Percentiles rank a stretch among this genome's conserved stretches.
Evolutionary conservation across 2,797 vertebrate genomes (phyloP).

Genomic region (Clarias platycephalus): DNA sequence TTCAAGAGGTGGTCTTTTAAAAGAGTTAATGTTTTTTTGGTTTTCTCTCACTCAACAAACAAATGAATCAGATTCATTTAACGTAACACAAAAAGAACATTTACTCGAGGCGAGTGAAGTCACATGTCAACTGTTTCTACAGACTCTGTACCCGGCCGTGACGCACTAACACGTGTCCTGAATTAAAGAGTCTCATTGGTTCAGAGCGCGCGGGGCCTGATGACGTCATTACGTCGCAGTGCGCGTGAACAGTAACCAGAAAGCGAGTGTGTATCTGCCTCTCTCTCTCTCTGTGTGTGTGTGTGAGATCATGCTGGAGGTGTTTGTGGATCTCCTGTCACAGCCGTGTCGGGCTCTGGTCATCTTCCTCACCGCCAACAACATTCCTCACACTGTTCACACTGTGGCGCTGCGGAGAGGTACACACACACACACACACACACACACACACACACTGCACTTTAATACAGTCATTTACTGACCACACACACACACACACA

Average conservation of each 20-base stretch:
- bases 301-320: constrained; percentile 47
- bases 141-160: too few species aligned
- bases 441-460: too few species aligned
- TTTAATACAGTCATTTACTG: background rate
- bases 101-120: too few species aligned
- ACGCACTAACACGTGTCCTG: too few species aligned
- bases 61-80: too few species aligned
- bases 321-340: constrained; percentile 72
- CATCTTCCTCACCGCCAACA: constrained; percentile 65
- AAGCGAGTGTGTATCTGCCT: background rate
- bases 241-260: background rate
- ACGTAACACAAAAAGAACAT: too few species aligned
- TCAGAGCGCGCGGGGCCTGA: background rate
- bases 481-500: background rate
- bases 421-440: constrained; percentile 33
- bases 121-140: too few species aligned
- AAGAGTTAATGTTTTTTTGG: too few species aligned
- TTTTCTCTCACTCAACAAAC: too few species aligned
- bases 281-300: background rate
- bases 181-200: too few species aligned
- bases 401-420: constrained; percentile 70
- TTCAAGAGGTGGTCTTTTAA: too few species aligned
- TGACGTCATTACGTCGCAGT: background rate
- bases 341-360: constrained; percentile 73
- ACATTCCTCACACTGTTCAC: constrained; percentile 66